Base-by-base conservation (phyloP, 2,113 vertebrate species). In the Neoarius graeffei region DNA sequence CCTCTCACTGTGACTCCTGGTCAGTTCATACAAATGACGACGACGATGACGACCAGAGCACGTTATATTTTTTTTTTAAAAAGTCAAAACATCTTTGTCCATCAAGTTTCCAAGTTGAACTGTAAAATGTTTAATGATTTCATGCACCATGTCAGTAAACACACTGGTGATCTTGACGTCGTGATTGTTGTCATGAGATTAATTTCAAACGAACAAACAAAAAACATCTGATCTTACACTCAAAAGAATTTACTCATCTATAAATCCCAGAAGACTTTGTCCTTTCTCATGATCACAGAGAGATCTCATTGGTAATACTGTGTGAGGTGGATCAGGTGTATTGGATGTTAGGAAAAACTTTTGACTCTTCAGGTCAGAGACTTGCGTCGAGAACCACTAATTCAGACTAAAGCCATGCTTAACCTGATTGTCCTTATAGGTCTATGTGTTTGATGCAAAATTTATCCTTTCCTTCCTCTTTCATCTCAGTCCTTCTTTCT, bases 401-500 rank as follows among this genome's bases (percentile, higher is more conserved):
- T 77, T 27, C 48, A 52, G n/a, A 19, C 76, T 9, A 35, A 54
- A 10, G 25, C 48, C 20, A 11, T 20, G 13, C 30, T 81, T 59
- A 81, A 81, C 77, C 77, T 3, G 54, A 59, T 8, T 2, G n/a
- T 23, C 69, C 54, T 62, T 56, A 81, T 42, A 35, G 27, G 4
- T 7, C 25, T 42, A 50, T 4, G 59, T 35, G 13, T 42, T 76
- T 73, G 14, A 48, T 60, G 13, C 56, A 74, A 85, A 74, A 85
- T 13, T 10, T n/a, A 67, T 42, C 9, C 76, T 66, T 84, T 79
- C 25, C n/a, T 77, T 42, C 50, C 66, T 69, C 60, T 64, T 88
- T 50, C 66, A 71, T 88, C 85, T 66, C 69, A 87, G 76, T 85
- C 76, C 23, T 59, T 57, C 54, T 84, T 86, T 66, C 81, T 91